phyloP scores from a whole-genome alignment of 2,113 vertebrate genomes.

The Centrocercus urophasianus region DNA sequence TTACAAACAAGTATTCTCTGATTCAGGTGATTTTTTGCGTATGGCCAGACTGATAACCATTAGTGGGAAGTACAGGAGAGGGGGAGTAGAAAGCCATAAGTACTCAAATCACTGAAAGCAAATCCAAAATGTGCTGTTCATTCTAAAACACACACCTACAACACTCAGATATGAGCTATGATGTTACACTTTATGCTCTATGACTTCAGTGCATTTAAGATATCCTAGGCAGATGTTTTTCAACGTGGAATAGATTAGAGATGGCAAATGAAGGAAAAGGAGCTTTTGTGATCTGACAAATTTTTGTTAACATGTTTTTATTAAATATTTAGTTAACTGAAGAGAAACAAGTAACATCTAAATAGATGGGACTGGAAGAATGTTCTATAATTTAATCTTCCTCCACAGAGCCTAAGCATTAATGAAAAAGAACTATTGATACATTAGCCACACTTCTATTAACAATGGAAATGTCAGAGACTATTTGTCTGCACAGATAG shows the following conservation, averaged over 20 bases:
- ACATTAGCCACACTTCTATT: background rate
- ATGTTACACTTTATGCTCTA: background rate
- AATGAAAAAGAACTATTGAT: background rate
- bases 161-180: background rate
- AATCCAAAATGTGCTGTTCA: background rate
- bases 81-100: background rate
- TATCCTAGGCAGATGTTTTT: background rate
- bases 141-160: background rate
- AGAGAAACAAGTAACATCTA: background rate
- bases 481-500: background rate
- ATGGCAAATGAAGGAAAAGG: background rate
- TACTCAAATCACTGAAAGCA: background rate
- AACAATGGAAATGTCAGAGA: background rate
- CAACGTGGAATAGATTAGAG: background rate
- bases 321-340: background rate
- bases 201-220: background rate
- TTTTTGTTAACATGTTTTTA: background rate
- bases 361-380: background rate
- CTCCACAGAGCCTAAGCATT: background rate
- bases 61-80: rapidly evolving
- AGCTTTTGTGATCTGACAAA: background rate
- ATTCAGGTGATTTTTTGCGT: background rate
- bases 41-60: background rate
- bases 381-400: background rate
- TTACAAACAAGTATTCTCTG: background rate